Conservation (phyloP, 2,797 vertebrate genomes). For the Valencia hispanica region DNA sequence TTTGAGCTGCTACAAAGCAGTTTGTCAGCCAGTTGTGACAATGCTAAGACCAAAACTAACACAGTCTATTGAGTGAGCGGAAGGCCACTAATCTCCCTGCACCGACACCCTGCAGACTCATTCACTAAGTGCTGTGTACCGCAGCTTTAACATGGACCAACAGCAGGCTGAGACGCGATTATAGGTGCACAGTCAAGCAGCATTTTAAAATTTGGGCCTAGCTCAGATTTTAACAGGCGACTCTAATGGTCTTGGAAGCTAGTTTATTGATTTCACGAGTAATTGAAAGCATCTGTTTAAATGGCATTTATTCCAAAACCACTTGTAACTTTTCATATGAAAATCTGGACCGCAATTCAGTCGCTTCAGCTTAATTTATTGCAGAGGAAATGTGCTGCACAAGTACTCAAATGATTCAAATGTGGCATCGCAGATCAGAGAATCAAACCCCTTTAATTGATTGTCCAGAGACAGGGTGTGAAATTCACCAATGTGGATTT, state of each 20-base stretch:
- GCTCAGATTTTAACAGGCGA: slow-evolving; percentile 39
- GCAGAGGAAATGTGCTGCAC: slow-evolving; percentile 40
- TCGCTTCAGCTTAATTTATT: slow-evolving; percentile 28
- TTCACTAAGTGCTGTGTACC: slow-evolving; percentile 38
- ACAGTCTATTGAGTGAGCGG: slow-evolving; percentile 62
- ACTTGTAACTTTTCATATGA: slow-evolving; percentile 32
- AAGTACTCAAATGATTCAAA: slow-evolving; percentile 42
- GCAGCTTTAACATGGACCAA: slow-evolving; percentile 34
- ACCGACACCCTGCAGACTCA: slow-evolving; percentile 58
- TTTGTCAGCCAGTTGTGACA: slow-evolving; percentile 63
- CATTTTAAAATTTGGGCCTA: not conserved
- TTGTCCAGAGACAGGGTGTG: slow-evolving; percentile 39
- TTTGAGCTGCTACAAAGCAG: slow-evolving; percentile 60
- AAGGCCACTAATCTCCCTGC: slow-evolving; percentile 75
- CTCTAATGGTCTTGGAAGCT: slow-evolving; percentile 28
- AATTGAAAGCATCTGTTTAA: slow-evolving; percentile 42
- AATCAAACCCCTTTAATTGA: slow-evolving; percentile 44
- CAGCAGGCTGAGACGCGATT: slow-evolving; percentile 2
- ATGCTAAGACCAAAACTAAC: slow-evolving; percentile 70
- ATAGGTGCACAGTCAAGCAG: slow-evolving; percentile 3
- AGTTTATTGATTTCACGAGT: slow-evolving; percentile 46
- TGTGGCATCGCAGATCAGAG: slow-evolving; percentile 45
- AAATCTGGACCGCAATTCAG: slow-evolving; percentile 13
- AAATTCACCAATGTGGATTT: slow-evolving; percentile 61
- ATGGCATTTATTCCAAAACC: slow-evolving; percentile 29